A percentile compares a stretch with the other conserved stretches of the same genome.
These are phyloP conservation scores for Plotosus lineatus DNA, from an alignment of 2,113 vertebrate species.

Conservation along the genomic window DNA sequence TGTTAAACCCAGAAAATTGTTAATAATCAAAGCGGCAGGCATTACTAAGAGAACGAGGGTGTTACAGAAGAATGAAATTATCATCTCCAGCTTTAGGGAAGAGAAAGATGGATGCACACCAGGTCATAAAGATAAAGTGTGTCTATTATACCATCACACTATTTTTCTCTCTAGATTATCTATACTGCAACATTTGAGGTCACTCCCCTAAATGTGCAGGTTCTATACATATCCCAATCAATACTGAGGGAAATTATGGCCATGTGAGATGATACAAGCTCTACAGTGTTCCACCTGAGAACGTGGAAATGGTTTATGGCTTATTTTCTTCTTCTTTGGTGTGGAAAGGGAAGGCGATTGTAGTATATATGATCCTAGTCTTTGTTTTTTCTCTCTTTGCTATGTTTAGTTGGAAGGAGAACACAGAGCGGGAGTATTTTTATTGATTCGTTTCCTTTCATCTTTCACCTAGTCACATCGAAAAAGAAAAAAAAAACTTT, in stretches of 20 bases:
- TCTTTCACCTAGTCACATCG: slow-evolving; percentile 12
- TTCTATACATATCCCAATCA: slow-evolving; percentile 9
- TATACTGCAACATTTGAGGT: slow-evolving; percentile 1
- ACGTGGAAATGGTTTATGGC: neutral
- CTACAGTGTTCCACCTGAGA: neutral
- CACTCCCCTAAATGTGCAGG: neutral
- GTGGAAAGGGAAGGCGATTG: neutral
- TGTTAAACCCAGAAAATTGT: neutral
- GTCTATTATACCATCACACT: slow-evolving; percentile 6
- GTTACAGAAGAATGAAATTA: neutral
- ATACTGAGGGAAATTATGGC: neutral
- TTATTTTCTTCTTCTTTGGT: slow-evolving; percentile 1
- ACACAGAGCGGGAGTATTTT: neutral
- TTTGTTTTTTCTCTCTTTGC: neutral
- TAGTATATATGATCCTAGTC: neutral
- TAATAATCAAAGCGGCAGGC: neutral
- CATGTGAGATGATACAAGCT: neutral
- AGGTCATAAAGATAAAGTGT: slow-evolving; percentile 18
- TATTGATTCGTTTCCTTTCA: slow-evolving; percentile 28
- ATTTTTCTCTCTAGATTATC: slow-evolving; percentile 8
- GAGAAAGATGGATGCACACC: slow-evolving; percentile 1
- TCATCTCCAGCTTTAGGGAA: neutral
- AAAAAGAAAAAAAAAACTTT: neutral
- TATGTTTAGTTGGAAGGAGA: slow-evolving; percentile 1
- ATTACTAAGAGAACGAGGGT: neutral